These are phyloP conservation scores for Bolinopsis microptera DNA, from an alignment of 37 sponge, comb jelly and placozoan species.

Conservation along the genomic window DNA sequence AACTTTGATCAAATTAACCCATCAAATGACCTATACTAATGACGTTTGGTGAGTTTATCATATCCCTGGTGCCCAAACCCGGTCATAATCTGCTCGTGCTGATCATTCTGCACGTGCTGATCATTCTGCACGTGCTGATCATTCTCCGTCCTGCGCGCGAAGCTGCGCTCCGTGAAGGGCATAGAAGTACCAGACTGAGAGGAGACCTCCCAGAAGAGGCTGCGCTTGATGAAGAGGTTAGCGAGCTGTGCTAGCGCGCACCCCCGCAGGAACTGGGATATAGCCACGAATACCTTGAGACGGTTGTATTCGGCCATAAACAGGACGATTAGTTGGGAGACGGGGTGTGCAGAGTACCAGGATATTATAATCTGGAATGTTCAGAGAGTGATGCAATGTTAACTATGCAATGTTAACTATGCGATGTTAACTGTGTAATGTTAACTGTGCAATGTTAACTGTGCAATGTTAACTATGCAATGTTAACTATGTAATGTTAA, in stretches of 20 bases:
- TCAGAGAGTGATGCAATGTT: neutral
- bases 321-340: neutral
- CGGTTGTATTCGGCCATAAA: conserved; percentile 20
- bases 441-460: too few species aligned
- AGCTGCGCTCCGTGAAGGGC: conserved; percentile 67
- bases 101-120: too few species aligned
- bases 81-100: too few species aligned
- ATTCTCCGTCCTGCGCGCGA: neutral
- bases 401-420: too few species aligned
- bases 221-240: conserved; percentile 72
- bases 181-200: conserved; percentile 75
- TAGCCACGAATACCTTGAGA: neutral
- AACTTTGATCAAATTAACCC: neutral
- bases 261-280: conserved; percentile 12
- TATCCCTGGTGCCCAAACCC: neutral
- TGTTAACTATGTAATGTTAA: too few species aligned
- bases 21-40: neutral
- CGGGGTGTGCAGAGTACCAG: neutral
- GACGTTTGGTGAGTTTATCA: conserved; percentile 8
- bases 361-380: neutral
- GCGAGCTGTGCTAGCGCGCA: conserved; percentile 39
- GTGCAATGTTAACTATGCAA: too few species aligned
- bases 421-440: too few species aligned
- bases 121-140: too few species aligned
- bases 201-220: conserved; percentile 86